Percentiles rank a stretch among this genome's conserved stretches.
Conservation (phyloP, 2,113 vertebrate species). For the Pelusios castaneus region DNA sequence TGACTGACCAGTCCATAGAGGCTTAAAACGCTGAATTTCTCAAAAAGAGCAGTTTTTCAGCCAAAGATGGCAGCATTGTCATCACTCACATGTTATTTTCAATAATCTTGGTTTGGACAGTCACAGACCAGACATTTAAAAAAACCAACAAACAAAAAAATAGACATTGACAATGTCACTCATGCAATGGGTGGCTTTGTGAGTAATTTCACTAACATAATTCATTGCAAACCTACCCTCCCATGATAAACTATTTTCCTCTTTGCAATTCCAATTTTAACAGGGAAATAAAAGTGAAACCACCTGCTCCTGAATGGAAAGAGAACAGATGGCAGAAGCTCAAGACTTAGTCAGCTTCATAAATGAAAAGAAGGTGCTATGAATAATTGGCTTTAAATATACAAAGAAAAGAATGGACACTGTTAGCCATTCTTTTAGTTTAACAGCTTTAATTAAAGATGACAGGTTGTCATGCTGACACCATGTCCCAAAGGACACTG, state of each 20-base stretch:
- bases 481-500: background rate
- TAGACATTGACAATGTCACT: background rate
- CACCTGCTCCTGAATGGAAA: slow-evolving; percentile 14
- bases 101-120: background rate
- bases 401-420: background rate
- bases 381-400: slow-evolving; percentile 26
- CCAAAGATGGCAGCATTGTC: background rate
- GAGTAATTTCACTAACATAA: background rate
- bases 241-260: background rate
- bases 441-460: slow-evolving; percentile 10
- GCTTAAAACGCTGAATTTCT: accelerated
- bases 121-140: background rate
- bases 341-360: background rate
- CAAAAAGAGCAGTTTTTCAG: background rate
- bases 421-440: background rate
- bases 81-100: background rate
- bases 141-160: background rate
- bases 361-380: background rate
- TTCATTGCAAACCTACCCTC: background rate
- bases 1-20: background rate
- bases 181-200: background rate
- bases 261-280: background rate
- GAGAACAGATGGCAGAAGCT: background rate
- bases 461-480: slow-evolving; percentile 1
- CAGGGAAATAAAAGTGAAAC: slow-evolving; percentile 5